Conservation (phyloP, 2,888 invertebrate species). For the Pollenia griseotomentosa region DNA sequence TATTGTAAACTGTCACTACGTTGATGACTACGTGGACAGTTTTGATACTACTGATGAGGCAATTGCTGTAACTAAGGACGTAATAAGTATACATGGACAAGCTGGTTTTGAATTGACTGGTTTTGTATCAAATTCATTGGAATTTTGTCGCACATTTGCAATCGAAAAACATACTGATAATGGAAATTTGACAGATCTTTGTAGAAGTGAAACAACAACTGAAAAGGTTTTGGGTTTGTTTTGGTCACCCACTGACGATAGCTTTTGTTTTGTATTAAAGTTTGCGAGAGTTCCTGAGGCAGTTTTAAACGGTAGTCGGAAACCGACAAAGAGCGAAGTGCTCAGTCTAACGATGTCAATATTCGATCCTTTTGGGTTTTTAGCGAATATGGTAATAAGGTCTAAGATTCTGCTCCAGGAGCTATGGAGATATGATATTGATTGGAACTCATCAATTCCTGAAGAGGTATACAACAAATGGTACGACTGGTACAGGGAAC, state of each 20-base stretch:
- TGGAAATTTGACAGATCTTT: neutral
- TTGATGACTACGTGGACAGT: slow-evolving; percentile 46
- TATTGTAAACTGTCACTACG: neutral
- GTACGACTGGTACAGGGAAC: slow-evolving; percentile 14
- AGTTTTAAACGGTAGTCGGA: slow-evolving; percentile 40
- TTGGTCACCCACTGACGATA: neutral
- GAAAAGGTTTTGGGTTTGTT: slow-evolving; percentile 4
- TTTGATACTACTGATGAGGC: slow-evolving; percentile 65
- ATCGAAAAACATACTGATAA: neutral
- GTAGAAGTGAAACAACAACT: neutral
- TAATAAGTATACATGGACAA: slow-evolving; percentile 54
- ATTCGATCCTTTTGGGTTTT: slow-evolving; percentile 31
- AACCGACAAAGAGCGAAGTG: slow-evolving; percentile 11
- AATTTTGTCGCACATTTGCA: neutral
- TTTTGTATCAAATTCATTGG: slow-evolving; percentile 58
- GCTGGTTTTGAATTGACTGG: slow-evolving; percentile 65
- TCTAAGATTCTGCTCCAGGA: slow-evolving; percentile 14
- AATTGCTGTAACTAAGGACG: slow-evolving; percentile 53
- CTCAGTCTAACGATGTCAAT: slow-evolving; percentile 2
- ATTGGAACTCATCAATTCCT: slow-evolving; percentile 11
- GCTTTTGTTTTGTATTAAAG: slow-evolving; percentile 44
- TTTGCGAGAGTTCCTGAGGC: slow-evolving; percentile 44
- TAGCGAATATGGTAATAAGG: slow-evolving; percentile 1
- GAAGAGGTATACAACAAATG: slow-evolving; percentile 1
- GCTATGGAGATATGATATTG: slow-evolving; percentile 7